A percentile compares a stretch with the other conserved stretches of the same genome.
phyloP scores from a whole-genome alignment of 2,797 vertebrate genomes.

The Tadarida brasiliensis region DNA sequence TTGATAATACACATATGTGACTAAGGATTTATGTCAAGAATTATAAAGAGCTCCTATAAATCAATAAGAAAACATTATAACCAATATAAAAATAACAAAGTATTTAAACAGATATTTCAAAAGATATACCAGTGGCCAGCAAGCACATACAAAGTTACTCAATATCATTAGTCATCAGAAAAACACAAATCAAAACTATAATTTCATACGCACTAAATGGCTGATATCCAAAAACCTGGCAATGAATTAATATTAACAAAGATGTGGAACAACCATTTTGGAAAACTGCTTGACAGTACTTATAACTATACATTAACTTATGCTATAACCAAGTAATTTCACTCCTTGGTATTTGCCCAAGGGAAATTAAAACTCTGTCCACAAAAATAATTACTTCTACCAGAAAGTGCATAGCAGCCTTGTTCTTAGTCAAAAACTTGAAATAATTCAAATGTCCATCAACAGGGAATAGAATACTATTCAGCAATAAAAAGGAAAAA shows the following conservation, averaged over 20 bases:
- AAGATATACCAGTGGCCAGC: background rate
- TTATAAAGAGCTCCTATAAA: background rate
- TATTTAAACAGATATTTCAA: conserved; percentile 26
- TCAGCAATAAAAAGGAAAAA: background rate
- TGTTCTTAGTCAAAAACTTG: background rate
- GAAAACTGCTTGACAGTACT: background rate
- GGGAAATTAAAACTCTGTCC: background rate
- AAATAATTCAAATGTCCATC: background rate
- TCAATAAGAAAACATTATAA: background rate
- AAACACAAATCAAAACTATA: background rate
- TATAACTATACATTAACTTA: background rate
- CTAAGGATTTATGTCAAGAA: background rate
- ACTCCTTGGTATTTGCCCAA: background rate
- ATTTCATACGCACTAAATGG: background rate
- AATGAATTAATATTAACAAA: background rate
- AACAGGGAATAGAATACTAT: background rate
- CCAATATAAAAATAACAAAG: background rate
- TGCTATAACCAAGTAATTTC: background rate
- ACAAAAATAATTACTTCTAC: background rate
- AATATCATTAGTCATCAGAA: background rate
- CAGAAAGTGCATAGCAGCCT: background rate
- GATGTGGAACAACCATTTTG: background rate
- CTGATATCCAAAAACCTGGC: background rate
- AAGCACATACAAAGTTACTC: background rate
- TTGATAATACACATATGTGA: background rate